These are phyloP conservation scores for Corythucha ciliata DNA, from an alignment of 2,888 invertebrate species.

Conservation along the genomic window DNA sequence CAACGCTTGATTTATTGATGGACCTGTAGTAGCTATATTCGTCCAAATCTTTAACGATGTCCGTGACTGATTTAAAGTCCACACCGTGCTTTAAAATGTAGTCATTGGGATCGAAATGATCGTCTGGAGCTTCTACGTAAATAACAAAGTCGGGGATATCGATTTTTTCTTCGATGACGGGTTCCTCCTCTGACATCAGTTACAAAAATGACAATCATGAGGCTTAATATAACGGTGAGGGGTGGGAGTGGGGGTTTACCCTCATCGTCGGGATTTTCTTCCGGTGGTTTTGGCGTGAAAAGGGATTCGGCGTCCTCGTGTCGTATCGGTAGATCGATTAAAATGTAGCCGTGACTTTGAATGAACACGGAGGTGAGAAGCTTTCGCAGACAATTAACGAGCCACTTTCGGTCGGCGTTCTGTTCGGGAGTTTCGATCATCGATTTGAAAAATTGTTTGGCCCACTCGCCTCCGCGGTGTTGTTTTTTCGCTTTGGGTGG, in stretches of 20 bases:
- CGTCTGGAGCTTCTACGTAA: constrained; percentile 11
- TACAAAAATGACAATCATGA: no score
- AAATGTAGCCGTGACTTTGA: constrained; percentile 19
- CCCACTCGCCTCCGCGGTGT: no score
- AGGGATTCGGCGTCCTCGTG: constrained; percentile 17
- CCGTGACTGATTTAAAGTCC: constrained; percentile 5
- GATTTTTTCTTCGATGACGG: no score
- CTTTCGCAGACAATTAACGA: constrained; percentile 15
- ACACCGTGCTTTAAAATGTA: constrained; percentile 14
- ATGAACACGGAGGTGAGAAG: constrained; percentile 18
- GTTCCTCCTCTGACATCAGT: no score
- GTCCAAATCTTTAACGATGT: constrained; percentile 11
- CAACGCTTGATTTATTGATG: constrained; percentile 17
- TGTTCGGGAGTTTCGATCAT: constrained; percentile 8
- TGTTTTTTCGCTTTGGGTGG: no score
- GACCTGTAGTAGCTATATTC: constrained; percentile 19
- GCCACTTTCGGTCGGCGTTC: constrained; percentile 10
- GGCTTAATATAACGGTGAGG: no score
- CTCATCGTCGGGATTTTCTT: no score
- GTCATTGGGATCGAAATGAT: constrained; percentile 8
- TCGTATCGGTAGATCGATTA: constrained; percentile 20
- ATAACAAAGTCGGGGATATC: constrained; percentile 17
- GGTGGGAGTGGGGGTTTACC: no score
- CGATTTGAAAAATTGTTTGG: no score
- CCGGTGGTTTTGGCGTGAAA: constrained; percentile 14